These are phyloP conservation scores for Pachydiplax longipennis DNA, from an alignment of 2,888 invertebrate species.

Conservation along the genomic window DNA sequence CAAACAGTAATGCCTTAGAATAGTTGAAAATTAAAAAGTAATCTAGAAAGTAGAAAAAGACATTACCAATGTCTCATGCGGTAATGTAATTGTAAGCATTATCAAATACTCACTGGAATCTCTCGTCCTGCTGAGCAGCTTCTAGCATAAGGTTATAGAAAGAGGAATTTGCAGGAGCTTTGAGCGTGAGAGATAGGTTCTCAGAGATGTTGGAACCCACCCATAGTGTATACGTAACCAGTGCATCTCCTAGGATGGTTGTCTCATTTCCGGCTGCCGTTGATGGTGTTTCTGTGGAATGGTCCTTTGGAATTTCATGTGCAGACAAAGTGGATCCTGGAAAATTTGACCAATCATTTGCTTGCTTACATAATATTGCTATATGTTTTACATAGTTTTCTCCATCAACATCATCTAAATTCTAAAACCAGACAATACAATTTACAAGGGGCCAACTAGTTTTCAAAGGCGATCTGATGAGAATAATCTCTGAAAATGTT, in stretches of 20 bases:
- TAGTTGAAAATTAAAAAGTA: too few species aligned
- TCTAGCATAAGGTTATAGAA: constrained; percentile 78
- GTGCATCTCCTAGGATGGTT: constrained; percentile 63
- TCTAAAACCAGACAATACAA: too few species aligned
- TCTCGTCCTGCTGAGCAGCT: constrained; percentile 80
- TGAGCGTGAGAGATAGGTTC: constrained; percentile 77
- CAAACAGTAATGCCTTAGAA: too few species aligned
- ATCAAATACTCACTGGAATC: constrained; percentile 60
- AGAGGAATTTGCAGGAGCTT: constrained; percentile 75
- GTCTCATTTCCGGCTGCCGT: constrained; percentile 15
- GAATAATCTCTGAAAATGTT: too few species aligned
- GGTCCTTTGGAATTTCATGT: not conserved
- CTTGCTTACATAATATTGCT: too few species aligned
- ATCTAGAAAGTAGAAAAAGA: too few species aligned
- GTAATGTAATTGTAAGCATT: too few species aligned
- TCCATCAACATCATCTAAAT: too few species aligned
- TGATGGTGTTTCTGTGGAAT: constrained; percentile 12
- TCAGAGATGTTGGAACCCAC: constrained; percentile 86
- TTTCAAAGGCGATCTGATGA: too few species aligned
- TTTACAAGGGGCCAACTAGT: too few species aligned
- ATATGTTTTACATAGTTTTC: too few species aligned
- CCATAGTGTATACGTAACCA: constrained; percentile 87
- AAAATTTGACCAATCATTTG: not conserved
- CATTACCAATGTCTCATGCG: too few species aligned
- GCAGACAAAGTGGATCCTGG: not conserved